Evolutionary conservation across 1,140 invertebrate genomes (phyloP), one percentile per base, ranked within the genome.

Genomic region (Ditylenchus dipsaci): DNA sequence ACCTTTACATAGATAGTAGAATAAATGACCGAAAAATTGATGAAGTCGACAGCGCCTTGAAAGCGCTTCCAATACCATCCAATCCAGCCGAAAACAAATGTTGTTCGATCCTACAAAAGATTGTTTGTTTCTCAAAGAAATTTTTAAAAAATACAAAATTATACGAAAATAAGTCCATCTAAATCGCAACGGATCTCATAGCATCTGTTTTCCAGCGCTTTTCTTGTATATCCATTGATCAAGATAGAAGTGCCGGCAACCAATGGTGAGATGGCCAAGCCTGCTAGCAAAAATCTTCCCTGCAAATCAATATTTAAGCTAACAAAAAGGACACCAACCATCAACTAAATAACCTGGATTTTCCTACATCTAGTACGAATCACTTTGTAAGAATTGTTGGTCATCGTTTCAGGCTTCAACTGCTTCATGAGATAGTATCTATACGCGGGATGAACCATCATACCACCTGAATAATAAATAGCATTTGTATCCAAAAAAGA

Each of bases 11-110:
- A 71, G 29, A 68, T n/a, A 23, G 73, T 27, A 0, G 68, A 65
- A 58, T 81, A 79, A 17, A 63, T 59, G n/a, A 75, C 57, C 23
- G 79, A 76, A 19, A 81, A 9, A 59, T 79, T 79, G 30, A 79
- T 68, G 27, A 79, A 79, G 42, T 79, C 79, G 13, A 79, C 78
- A 9, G 76, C 78, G 21, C 78, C 78, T 53, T 79, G 78, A 59
- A 79, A 79, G 9, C 78, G 76, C 49, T 71, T 80, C 78, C 78
- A 79, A 61, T 80, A 80, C 78, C 78, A 80, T 0, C 78, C 78
- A 56, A 80, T 64, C 17, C 81, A 75, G 8, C 75, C 76, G n/a
- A 67, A 62, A 27, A 67, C 29, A 1, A 75, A 38, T 0, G 76
- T 60, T 21, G 56, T 29, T 17, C 78, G 76, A 61, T 80, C 78